Percentiles rank a stretch among this genome's conserved stretches.
phyloP scores from a whole-genome alignment of 2,113 vertebrate genomes.

The Mustela nigripes region DNA sequence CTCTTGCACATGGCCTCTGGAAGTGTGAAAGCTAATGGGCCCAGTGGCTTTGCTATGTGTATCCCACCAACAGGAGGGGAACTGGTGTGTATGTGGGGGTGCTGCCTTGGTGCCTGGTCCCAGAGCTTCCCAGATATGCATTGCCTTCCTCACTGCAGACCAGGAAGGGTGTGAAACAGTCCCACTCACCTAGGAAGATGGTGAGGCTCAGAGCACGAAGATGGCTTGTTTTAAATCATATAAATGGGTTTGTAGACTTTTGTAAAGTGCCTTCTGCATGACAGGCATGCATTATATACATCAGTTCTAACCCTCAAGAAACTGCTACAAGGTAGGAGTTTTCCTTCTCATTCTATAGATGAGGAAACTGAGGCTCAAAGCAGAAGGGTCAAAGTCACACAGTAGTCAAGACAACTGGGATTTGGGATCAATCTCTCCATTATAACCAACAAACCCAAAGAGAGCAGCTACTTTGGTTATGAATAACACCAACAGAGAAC shows the following conservation, averaged over 20 bases:
- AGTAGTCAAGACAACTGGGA: not conserved
- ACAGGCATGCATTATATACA: fast-evolving
- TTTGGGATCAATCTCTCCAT: not conserved
- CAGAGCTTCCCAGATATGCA: too few species aligned
- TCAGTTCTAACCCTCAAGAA: not conserved
- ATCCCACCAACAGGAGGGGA: slow-evolving; percentile 62
- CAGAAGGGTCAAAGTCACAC: not conserved
- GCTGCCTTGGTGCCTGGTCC: not conserved
- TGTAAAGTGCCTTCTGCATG: not conserved
- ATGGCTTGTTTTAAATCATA: not conserved
- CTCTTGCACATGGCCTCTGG: slow-evolving; percentile 78
- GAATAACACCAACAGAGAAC: not conserved
- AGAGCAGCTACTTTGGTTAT: not conserved
- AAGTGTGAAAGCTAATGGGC: slow-evolving; percentile 83
- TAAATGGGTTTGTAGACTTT: not conserved
- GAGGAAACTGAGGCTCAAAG: not conserved
- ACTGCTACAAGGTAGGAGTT: not conserved
- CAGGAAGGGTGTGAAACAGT: not conserved
- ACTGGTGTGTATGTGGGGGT: too few species aligned
- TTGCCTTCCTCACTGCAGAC: not conserved
- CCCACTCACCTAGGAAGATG: not conserved
- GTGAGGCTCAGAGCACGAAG: not conserved
- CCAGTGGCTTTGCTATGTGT: slow-evolving; percentile 63
- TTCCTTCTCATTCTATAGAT: not conserved
- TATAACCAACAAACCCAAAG: not conserved